phyloP scores from a whole-genome alignment of 2,797 vertebrate genomes.

The Pygocentrus nattereri region DNA sequence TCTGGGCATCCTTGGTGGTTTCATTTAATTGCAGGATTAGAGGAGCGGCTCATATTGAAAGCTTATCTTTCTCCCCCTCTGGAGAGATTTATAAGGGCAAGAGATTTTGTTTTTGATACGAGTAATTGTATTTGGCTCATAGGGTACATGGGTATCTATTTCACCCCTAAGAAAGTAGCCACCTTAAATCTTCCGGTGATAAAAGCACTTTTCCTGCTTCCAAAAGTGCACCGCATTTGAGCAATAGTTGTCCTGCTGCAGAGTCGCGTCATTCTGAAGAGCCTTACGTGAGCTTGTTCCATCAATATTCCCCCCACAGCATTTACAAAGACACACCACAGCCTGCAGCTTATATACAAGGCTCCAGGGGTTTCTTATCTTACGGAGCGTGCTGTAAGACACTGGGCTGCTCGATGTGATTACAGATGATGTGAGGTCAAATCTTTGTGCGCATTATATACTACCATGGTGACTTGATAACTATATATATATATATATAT shows the following conservation, averaged over 20 bases:
- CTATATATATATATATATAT: too few species aligned
- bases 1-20: conserved; percentile 76
- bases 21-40: conserved; percentile 83
- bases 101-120: conserved; percentile 81
- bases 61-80: conserved; percentile 74
- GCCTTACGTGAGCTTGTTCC: neutral
- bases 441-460: conserved; percentile 32
- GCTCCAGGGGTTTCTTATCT: conserved; percentile 26
- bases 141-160: conserved; percentile 81
- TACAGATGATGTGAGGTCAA: conserved; percentile 44
- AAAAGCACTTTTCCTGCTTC: conserved; percentile 38
- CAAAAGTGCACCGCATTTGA: conserved; percentile 47
- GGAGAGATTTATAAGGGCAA: conserved; percentile 78
- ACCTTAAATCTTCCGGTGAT: conserved; percentile 54
- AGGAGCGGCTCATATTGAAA: conserved; percentile 73
- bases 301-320: conserved; percentile 11
- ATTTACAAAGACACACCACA: neutral
- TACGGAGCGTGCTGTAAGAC: conserved; percentile 17
- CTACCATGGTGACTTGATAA: conserved; percentile 21
- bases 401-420: conserved; percentile 44
- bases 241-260: conserved; percentile 35
- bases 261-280: conserved; percentile 2
- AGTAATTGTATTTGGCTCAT: conserved; percentile 87
- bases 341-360: conserved; percentile 13
- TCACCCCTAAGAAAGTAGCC: conserved; percentile 67